Evolutionary conservation across 2,888 invertebrate genomes (phyloP), one percentile per base, ranked within the genome.

Genomic region (Drosophila lutescens): DNA sequence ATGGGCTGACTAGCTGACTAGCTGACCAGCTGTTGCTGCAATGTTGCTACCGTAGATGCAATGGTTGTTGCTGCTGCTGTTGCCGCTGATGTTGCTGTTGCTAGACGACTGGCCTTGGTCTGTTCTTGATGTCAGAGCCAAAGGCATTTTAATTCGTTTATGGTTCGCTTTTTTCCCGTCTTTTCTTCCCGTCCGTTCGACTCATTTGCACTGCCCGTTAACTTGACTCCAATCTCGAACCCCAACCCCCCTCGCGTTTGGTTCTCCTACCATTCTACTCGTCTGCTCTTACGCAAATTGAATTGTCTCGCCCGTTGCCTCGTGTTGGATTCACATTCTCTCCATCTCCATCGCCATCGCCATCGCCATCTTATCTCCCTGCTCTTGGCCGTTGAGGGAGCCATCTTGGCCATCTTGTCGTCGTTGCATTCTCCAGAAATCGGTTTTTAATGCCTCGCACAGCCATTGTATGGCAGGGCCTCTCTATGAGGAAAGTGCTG

Each of bases 101-200:
- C 49, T 40, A 15, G 34, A 20, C 53, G 30, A 20, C 44, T 47
- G 60, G 56, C 69, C 44, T 58, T 55, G 62, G 62, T 65, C 56
- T 23, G 12, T 40, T 38, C 47, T 68, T 54, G 66, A 71, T 68
- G 73, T 74, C 74, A 81, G 57, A 26, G 73, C 83, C 80, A 70
- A 79, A 77, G 83, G 81, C 79, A 73, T 79, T 80, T 85, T 85
- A 80, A 85, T 80, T 85, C 86, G 74, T 85, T 80, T 85, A 85
- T 80, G 59, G 50, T 51, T 43, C 55, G 38, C 40, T 47, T 46
- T 56, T 56, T 26, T 36, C 26, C 12, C 30, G 60, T 44, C 49
- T 41, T 47, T 40, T 57, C 40, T 44, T 47, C 38, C 44, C 34
- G 9, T 54, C 43, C 20, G 20, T 58, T 58, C 58, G 65, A 54